These are phyloP conservation scores for Zaprionus bogoriensis DNA, from an alignment of 2,888 invertebrate genomes.

Conservation along the genomic window DNA sequence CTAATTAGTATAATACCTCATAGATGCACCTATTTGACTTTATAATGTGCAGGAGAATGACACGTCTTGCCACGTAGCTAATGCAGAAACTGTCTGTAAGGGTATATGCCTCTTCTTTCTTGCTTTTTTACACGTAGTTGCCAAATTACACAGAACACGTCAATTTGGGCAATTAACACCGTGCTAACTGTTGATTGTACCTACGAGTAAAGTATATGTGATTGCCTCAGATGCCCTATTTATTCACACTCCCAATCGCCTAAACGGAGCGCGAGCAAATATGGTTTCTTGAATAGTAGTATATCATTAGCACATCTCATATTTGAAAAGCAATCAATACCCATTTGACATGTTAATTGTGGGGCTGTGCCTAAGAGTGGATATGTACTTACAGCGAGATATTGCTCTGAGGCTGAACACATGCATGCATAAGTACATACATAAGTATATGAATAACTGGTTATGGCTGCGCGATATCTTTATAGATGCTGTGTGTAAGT, in stretches of 20 bases:
- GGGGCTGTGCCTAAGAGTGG: constrained; percentile 7
- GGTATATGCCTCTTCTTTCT: background rate
- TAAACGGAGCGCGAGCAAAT: constrained; percentile 21
- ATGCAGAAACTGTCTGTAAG: background rate
- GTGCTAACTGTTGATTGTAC: constrained; percentile 3
- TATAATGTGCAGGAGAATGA: too few species aligned
- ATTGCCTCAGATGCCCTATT: constrained; percentile 17
- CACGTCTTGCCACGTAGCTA: background rate
- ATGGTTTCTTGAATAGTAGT: constrained; percentile 21
- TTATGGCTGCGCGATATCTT: background rate
- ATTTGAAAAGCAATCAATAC: constrained; percentile 21
- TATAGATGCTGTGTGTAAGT: background rate
- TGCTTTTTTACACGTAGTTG: background rate
- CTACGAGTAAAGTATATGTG: constrained; percentile 1
- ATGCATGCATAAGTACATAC: background rate
- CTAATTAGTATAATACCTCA: too few species aligned
- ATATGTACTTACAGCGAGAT: background rate
- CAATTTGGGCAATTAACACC: constrained; percentile 3
- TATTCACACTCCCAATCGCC: constrained; percentile 7
- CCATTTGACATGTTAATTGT: constrained; percentile 16
- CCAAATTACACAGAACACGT: background rate
- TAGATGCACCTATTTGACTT: too few species aligned
- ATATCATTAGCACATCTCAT: constrained; percentile 38
- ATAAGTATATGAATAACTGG: background rate
- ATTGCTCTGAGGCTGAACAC: background rate